A percentile compares a stretch with the other conserved stretches of the same genome.
These are phyloP conservation scores for Leptobrachium ailaonicum DNA, from an alignment of 2,113 vertebrate species.

Conservation along the genomic window DNA sequence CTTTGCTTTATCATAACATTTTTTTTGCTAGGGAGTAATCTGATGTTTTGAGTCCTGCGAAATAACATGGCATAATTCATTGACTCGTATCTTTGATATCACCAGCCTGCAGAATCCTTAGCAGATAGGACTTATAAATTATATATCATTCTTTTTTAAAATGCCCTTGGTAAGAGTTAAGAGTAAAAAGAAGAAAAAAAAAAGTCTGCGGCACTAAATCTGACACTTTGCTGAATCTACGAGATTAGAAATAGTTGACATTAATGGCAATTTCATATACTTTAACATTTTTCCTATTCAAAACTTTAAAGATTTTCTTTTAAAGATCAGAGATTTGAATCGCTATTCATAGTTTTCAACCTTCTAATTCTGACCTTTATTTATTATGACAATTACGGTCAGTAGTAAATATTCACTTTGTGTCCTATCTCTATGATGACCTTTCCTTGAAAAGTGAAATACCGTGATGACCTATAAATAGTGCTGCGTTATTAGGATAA, in stretches of 20 bases:
- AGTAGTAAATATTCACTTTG: neutral
- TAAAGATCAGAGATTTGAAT: neutral
- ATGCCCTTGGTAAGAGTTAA: conserved; percentile 36
- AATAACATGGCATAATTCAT: conserved; percentile 46
- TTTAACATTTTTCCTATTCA: conserved; percentile 5
- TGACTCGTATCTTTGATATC: conserved; percentile 42
- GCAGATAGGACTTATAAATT: conserved; percentile 35
- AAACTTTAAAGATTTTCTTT: neutral
- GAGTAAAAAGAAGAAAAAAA: neutral
- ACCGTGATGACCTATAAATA: too few species aligned
- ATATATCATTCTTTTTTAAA: conserved; percentile 38
- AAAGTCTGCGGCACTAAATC: conserved; percentile 19
- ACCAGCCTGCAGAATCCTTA: conserved; percentile 43
- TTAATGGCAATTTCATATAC: conserved; percentile 38
- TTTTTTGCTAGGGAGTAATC: conserved; percentile 13
- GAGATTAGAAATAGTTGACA: conserved; percentile 24
- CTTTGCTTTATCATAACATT: conserved; percentile 19
- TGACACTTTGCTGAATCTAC: conserved; percentile 33
- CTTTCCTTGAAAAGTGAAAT: too few species aligned
- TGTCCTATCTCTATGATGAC: neutral
- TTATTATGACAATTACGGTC: neutral
- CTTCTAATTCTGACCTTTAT: neutral
- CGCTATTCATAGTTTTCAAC: conserved; percentile 8
- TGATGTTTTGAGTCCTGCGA: conserved; percentile 16
- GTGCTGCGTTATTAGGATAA: too few species aligned